A percentile compares a stretch with the other conserved stretches of the same genome.
phyloP scores from a whole-genome alignment of 2,113 vertebrate genomes.

The Phrynosoma blainvillii region DNA sequence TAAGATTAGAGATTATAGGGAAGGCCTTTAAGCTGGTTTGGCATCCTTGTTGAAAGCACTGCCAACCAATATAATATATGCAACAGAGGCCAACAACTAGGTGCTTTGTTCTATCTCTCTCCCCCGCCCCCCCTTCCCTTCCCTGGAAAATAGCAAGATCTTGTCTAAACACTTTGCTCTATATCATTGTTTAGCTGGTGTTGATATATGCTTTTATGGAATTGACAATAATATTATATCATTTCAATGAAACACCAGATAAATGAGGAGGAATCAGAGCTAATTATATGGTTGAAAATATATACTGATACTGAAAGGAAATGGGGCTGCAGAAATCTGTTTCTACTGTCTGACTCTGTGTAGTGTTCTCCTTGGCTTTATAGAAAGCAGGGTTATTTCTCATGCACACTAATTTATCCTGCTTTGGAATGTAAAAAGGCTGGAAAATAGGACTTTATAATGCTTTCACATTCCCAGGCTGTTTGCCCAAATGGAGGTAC shows the following conservation, averaged over 20 bases:
- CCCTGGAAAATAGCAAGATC: conserved; percentile 57
- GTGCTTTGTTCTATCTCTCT: conserved; percentile 30
- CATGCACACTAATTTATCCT: not conserved
- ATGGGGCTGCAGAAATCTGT: conserved; percentile 41
- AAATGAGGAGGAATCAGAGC: conserved; percentile 65
- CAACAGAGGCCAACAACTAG: conserved; percentile 64
- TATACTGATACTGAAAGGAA: conserved; percentile 46
- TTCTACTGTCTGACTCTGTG: conserved; percentile 1
- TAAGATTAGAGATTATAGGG: conserved; percentile 82
- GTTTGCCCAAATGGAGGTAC: not conserved
- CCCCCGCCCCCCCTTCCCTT: not conserved
- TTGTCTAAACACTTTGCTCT: conserved; percentile 71
- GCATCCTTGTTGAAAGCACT: conserved; percentile 66
- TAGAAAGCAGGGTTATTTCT: not conserved
- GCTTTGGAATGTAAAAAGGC: not conserved
- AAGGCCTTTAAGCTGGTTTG: conserved; percentile 75
- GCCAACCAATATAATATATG: conserved; percentile 73
- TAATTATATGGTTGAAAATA: conserved; percentile 75
- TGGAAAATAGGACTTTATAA: not conserved
- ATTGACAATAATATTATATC: conserved; percentile 75
- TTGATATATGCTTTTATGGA: conserved; percentile 68
- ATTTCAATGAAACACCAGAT: conserved; percentile 66
- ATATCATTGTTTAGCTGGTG: conserved; percentile 73
- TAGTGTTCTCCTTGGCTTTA: not conserved
- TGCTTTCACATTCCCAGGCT: not conserved